Conservation (phyloP, 1,140 invertebrate genomes). For the Palaemon carinicauda region DNA sequence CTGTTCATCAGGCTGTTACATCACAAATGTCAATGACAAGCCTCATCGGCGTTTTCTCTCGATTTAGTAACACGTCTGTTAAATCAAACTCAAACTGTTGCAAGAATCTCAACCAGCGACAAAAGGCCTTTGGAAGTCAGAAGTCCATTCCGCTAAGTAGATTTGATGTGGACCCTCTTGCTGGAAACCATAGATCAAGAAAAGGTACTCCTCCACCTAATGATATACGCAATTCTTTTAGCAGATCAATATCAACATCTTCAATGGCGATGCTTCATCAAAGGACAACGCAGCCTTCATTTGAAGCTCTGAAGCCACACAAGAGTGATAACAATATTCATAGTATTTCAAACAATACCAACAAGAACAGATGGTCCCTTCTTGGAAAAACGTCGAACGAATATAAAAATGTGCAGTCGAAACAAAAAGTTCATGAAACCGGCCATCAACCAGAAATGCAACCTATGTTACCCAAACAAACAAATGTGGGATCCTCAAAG, state of each 20-base stretch:
- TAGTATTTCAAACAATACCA: neutral
- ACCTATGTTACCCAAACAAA: neutral
- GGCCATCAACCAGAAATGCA: neutral
- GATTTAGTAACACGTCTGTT: neutral
- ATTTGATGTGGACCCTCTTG: slow-evolving; percentile 49
- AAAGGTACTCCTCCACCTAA: slow-evolving; percentile 18
- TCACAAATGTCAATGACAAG: slow-evolving; percentile 52
- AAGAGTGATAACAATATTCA: slow-evolving; percentile 40
- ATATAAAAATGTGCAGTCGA: neutral
- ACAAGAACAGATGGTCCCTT: neutral
- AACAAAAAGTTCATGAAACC: neutral
- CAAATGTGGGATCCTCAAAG: neutral
- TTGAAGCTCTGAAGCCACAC: slow-evolving; percentile 21
- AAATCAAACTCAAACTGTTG: neutral
- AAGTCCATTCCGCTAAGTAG: slow-evolving; percentile 56
- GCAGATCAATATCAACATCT: slow-evolving; percentile 2
- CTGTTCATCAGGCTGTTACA: neutral
- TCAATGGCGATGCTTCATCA: neutral
- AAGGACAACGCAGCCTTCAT: slow-evolving; percentile 5
- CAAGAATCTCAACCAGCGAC: slow-evolving; percentile 6
- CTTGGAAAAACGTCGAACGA: no score
- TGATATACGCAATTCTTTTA: neutral
- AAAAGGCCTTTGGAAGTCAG: slow-evolving; percentile 30
- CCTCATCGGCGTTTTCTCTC: slow-evolving; percentile 25
- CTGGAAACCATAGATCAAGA: neutral